These are phyloP conservation scores for Corythornis cristatus DNA, from an alignment of 2,113 vertebrate genomes.

Conservation along the genomic window DNA sequence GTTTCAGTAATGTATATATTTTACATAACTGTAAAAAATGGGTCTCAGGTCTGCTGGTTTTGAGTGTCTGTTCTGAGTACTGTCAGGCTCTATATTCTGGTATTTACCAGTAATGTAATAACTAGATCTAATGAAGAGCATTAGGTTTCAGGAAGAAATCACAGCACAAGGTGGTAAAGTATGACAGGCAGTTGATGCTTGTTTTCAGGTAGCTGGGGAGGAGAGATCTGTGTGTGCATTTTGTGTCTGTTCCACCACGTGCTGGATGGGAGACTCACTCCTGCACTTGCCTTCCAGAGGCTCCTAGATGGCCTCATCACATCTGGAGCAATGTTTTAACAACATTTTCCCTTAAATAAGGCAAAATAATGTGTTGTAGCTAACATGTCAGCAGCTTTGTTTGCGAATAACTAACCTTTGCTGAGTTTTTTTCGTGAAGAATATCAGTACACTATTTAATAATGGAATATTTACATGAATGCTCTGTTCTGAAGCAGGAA, in stretches of 20 bases:
- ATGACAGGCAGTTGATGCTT: not conserved
- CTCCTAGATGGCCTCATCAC: not conserved
- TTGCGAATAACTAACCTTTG: not conserved
- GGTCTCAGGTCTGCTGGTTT: not conserved
- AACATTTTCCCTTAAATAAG: not conserved
- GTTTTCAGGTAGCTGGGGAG: not conserved
- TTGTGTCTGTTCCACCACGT: not conserved
- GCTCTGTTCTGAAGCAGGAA: not conserved
- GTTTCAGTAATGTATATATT: slow-evolving; percentile 18
- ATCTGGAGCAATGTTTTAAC: not conserved
- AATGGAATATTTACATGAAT: not conserved
- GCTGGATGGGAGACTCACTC: not conserved
- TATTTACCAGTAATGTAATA: not conserved
- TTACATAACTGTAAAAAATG: not conserved
- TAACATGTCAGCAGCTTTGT: not conserved
- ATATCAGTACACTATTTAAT: not conserved
- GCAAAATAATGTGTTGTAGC: not conserved
- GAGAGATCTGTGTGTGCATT: not conserved
- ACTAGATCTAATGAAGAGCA: not conserved
- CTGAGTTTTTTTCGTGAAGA: not conserved
- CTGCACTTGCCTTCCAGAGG: not conserved
- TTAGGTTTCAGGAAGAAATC: not conserved
- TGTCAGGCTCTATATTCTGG: not conserved
- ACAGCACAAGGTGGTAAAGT: not conserved
- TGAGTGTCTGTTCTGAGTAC: not conserved